phyloP scores from a whole-genome alignment of 2,888 invertebrate genomes.

The Chouioia cunea region DNA sequence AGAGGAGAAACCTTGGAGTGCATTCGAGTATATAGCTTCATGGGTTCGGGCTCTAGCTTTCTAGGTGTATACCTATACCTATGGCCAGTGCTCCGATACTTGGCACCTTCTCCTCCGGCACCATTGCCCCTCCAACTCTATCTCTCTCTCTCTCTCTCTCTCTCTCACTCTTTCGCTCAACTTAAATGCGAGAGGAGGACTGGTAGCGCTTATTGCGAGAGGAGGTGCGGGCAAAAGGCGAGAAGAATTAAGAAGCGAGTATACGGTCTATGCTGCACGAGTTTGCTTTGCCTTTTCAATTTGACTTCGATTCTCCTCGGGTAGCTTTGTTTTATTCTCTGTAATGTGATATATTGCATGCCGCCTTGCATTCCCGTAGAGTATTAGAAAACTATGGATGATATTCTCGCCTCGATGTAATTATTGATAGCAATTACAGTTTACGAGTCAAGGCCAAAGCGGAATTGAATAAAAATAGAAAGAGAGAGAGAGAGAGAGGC shows the following conservation, averaged over 20 bases:
- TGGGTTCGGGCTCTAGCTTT: neutral
- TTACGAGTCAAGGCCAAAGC: slow-evolving; percentile 23
- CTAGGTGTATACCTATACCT: neutral
- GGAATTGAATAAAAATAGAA: slow-evolving; percentile 29
- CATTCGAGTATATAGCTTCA: slow-evolving; percentile 16
- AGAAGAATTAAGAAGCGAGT: neutral
- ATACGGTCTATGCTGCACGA: too few species aligned
- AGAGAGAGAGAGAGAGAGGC: slow-evolving; percentile 14
- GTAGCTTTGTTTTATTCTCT: too few species aligned
- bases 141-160: slow-evolving; percentile 23
- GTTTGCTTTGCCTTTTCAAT: neutral
- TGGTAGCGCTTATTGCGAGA: neutral
- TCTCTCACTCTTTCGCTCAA: neutral
- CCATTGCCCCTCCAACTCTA: slow-evolving; percentile 44
- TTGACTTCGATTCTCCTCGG: too few species aligned
- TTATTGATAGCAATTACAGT: too few species aligned
- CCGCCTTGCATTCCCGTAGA: too few species aligned
- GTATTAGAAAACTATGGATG: too few species aligned
- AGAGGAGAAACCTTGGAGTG: too few species aligned
- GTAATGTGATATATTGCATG: too few species aligned
- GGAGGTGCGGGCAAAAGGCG: neutral
- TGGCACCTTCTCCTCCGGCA: neutral
- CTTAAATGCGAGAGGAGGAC: too few species aligned
- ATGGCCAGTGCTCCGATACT: too few species aligned
- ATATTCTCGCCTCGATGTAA: too few species aligned